A percentile compares a stretch with the other conserved stretches of the same genome.
phyloP scores from a whole-genome alignment of 2,888 invertebrate species.

The Zonitis immaculata region DNA sequence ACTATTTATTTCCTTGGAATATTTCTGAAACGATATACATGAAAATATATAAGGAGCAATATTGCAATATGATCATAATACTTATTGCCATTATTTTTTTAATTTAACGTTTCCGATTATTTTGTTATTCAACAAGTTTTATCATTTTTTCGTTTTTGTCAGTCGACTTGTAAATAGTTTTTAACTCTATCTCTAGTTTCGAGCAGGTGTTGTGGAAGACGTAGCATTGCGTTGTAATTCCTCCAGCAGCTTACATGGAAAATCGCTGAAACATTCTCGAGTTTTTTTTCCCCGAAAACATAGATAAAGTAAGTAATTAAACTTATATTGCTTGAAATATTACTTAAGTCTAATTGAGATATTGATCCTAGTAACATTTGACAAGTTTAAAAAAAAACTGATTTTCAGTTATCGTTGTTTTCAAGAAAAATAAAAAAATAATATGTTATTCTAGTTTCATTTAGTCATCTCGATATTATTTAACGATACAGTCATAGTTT shows the following conservation, averaged over 20 bases:
- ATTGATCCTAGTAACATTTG: background rate
- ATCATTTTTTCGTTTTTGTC: background rate
- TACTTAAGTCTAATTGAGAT: background rate
- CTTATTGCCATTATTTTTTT: background rate
- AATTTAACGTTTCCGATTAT: too few relatives aligned
- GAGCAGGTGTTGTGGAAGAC: background rate
- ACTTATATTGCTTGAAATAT: background rate
- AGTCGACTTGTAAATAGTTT: background rate
- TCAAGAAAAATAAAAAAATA: too few relatives aligned
- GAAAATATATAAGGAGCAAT: constrained; percentile 1
- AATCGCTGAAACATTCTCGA: background rate
- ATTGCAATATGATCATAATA: background rate
- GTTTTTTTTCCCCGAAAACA: background rate
- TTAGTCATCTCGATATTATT: too few relatives aligned
- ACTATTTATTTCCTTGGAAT: background rate
- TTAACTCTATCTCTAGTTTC: background rate
- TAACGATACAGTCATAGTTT: background rate
- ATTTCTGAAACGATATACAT: background rate
- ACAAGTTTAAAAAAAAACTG: too few relatives aligned
- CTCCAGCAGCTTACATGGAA: background rate
- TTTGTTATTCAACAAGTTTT: background rate
- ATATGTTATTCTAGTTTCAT: too few relatives aligned
- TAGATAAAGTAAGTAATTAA: background rate
- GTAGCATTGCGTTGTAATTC: background rate
- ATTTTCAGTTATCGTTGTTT: too few relatives aligned